A percentile compares a stretch with the other conserved stretches of the same genome.
These are phyloP conservation scores for Drosophila flavopinicola DNA, from an alignment of 2,888 invertebrate species.

Conservation along the genomic window DNA sequence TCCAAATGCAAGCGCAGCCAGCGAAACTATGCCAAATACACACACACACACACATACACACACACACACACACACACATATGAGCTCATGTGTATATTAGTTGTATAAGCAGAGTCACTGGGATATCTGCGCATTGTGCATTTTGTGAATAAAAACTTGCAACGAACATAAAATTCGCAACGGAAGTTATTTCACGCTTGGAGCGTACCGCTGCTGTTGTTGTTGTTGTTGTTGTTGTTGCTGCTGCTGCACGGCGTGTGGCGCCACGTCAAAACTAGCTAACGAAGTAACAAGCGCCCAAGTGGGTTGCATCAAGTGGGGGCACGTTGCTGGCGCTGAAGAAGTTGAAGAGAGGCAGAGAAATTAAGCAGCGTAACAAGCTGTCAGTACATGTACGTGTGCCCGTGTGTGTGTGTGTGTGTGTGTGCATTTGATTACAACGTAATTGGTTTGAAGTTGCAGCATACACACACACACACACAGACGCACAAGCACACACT, in stretches of 20 bases:
- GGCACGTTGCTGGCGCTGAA: slow-evolving; percentile 1
- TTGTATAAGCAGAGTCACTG: too few relatives aligned
- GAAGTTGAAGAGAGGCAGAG: slow-evolving; percentile 35
- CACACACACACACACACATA: slow-evolving; percentile 4
- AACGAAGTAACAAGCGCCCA: slow-evolving; percentile 65
- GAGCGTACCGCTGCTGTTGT: slow-evolving; percentile 26
- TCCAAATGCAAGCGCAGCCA: slow-evolving; percentile 51
- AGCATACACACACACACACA: slow-evolving; percentile 16
- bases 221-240: background rate
- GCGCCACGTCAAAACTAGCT: slow-evolving; percentile 69
- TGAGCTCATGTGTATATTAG: too few relatives aligned
- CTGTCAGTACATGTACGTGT: slow-evolving; percentile 47
- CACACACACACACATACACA: slow-evolving; percentile 11
- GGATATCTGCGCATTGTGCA: slow-evolving; percentile 69
- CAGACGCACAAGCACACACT: slow-evolving; percentile 4
- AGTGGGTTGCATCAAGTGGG: slow-evolving; percentile 1
- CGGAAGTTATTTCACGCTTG: slow-evolving; percentile 82
- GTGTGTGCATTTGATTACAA: slow-evolving; percentile 35
- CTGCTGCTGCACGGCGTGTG: slow-evolving; percentile 14
- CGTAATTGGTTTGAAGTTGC: slow-evolving; percentile 75
- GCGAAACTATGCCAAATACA: slow-evolving; percentile 10
- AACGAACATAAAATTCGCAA: slow-evolving; percentile 79
- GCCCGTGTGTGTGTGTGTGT: slow-evolving; percentile 11
- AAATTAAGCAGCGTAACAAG: slow-evolving; percentile 73
- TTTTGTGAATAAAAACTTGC: slow-evolving; percentile 74